phyloP scores from a whole-genome alignment of 2,888 invertebrate species.

The Trypoxylon attenuatum region DNA sequence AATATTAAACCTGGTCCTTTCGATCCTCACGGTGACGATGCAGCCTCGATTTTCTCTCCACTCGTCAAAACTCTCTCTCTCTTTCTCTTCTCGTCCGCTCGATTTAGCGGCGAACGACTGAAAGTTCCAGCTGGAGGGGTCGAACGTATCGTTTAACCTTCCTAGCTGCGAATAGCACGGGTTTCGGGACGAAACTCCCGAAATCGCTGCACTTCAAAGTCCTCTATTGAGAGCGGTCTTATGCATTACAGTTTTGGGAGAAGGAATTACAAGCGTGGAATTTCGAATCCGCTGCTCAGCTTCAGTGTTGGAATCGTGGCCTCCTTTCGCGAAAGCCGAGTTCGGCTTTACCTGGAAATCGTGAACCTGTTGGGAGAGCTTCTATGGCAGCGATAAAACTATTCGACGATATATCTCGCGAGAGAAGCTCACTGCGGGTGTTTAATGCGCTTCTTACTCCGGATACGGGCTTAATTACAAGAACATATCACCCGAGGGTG shows the following conservation, averaged over 20 bases:
- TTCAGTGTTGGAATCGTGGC: neutral
- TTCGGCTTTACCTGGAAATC: neutral
- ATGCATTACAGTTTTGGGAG: neutral
- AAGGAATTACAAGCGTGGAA: constrained; percentile 11
- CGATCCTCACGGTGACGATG: neutral
- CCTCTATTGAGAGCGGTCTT: neutral
- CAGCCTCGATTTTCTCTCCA: constrained; percentile 26
- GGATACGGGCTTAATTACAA: constrained; percentile 15
- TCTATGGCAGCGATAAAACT: neutral
- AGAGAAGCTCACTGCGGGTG: no score
- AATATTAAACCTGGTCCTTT: neutral
- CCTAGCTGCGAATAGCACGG: neutral
- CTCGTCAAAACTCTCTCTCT: neutral
- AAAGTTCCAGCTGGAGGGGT: constrained; percentile 17
- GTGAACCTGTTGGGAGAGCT: neutral
- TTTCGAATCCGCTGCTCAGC: neutral
- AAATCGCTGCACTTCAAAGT: neutral
- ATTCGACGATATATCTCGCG: neutral
- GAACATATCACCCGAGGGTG: constrained; percentile 8
- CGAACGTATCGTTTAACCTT: constrained; percentile 10
- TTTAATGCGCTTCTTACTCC: constrained; percentile 11
- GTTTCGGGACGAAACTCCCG: constrained; percentile 11
- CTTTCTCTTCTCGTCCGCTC: neutral
- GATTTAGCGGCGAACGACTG: constrained; percentile 8
- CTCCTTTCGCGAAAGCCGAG: neutral